Evolutionary conservation across 2,888 invertebrate genomes (phyloP).

Genomic region (Subacronicta megacephala): DNA sequence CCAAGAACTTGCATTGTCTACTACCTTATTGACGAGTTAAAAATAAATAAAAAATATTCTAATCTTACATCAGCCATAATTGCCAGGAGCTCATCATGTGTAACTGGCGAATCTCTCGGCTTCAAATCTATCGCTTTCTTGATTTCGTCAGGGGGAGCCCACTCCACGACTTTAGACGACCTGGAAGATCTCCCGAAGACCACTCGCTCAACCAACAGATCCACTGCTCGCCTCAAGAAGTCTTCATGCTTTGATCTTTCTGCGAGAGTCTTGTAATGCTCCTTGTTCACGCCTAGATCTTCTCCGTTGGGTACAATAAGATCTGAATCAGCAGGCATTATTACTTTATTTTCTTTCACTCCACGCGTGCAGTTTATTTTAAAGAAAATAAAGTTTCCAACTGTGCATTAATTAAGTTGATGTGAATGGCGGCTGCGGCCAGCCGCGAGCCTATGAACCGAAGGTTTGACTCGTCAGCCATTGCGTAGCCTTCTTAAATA

Average conservation of each 20-base stretch:
- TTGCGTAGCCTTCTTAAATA: conserved; percentile 85
- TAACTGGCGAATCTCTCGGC: conserved; percentile 89
- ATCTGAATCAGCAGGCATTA: conserved; percentile 86
- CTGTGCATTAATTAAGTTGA: conserved; percentile 57
- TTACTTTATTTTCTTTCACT: conserved; percentile 61
- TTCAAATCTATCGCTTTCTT: conserved; percentile 91
- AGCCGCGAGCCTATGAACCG: conserved; percentile 74
- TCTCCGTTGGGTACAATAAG: conserved; percentile 77
- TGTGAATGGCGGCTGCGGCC: conserved; percentile 69
- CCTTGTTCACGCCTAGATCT: conserved; percentile 69
- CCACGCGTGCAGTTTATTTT: conserved; percentile 50
- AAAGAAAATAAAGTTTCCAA: conserved; percentile 63
- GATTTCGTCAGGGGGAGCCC: conserved; percentile 93
- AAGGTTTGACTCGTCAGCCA: conserved; percentile 77
- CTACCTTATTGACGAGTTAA: too few species aligned
- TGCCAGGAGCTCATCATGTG: conserved; percentile 92
- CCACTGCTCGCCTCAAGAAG: conserved; percentile 92
- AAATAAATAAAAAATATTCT: too few species aligned
- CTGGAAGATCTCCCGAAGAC: conserved; percentile 93
- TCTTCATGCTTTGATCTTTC: conserved; percentile 91
- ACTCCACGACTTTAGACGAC: conserved; percentile 94
- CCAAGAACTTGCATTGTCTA: too few species aligned
- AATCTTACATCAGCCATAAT: conserved; percentile 92
- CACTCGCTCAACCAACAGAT: conserved; percentile 93
- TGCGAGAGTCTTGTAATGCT: conserved; percentile 90